Evolutionary conservation across 2,797 vertebrate species (phyloP).

Genomic region (Oreochromis mossambicus): DNA sequence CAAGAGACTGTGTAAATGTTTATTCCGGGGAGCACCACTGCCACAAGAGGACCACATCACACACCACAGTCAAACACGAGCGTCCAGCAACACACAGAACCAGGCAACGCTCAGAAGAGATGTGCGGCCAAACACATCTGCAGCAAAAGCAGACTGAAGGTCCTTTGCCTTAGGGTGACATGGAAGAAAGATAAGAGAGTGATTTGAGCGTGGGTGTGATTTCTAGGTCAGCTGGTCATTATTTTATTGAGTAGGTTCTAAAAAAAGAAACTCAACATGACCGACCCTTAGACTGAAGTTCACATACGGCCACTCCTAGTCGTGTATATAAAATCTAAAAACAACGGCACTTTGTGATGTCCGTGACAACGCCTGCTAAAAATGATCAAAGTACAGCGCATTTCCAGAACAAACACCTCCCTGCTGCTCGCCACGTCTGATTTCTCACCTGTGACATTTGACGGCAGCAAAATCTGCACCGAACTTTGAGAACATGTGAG

Average conservation of each 20-base stretch:
- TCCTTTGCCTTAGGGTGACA: not conserved
- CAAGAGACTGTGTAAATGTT: constrained; percentile 24
- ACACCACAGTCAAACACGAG: constrained; percentile 8
- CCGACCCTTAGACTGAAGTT: constrained; percentile 4
- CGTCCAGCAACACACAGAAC: not conserved
- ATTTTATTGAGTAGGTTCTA: constrained; percentile 10
- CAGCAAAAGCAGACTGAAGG: not conserved
- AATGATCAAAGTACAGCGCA: not conserved
- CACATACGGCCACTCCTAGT: not conserved
- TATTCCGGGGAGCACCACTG: not conserved
- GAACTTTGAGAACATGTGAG: rapidly evolving
- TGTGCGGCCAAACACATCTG: not conserved
- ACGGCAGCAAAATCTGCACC: not conserved
- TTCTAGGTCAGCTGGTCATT: not conserved
- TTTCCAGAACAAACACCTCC: not conserved
- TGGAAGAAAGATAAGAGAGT: not conserved
- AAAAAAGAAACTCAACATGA: constrained; percentile 23
- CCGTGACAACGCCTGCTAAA: not conserved
- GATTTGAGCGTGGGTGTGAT: not conserved
- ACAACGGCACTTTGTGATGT: not conserved
- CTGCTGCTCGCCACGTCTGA: not conserved
- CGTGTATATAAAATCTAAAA: constrained; percentile 5
- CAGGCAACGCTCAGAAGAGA: not conserved
- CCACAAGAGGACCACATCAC: not conserved
- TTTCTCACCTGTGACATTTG: not conserved